A percentile compares a stretch with the other conserved stretches of the same genome.
Conservation (phyloP, 2,113 vertebrate species). For the Labeo catla region DNA sequence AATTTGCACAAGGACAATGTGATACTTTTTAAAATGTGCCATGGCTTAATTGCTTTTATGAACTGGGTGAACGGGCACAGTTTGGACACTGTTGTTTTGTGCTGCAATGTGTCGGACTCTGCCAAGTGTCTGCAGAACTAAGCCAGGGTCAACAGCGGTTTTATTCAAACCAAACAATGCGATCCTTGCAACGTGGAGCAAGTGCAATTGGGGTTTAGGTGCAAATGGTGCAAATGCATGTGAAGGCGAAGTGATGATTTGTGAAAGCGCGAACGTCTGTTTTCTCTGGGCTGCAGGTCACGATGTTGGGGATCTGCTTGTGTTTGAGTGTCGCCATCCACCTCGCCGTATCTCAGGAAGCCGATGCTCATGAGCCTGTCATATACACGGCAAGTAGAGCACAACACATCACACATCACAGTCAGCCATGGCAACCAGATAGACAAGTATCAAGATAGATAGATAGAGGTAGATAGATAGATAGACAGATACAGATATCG, state of each 20-base stretch:
- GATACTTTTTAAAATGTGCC: not conserved
- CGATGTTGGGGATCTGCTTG: conserved; percentile 87
- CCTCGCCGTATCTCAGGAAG: conserved; percentile 84
- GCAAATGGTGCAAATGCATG: not conserved
- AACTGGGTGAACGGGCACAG: conserved; percentile 16
- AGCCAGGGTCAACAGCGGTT: conserved; percentile 20
- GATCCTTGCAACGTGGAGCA: not conserved
- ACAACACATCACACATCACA: not conserved
- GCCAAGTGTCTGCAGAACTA: conserved; percentile 5
- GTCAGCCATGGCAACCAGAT: no score
- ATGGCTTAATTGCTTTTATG: conserved; percentile 24
- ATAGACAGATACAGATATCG: no score
- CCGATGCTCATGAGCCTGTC: conserved; percentile 88
- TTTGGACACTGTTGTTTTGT: conserved; percentile 25
- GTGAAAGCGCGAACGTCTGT: not conserved
- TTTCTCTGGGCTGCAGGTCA: conserved; percentile 61
- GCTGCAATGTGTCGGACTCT: not conserved
- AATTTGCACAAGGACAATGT: conserved; percentile 21
- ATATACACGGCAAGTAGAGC: conserved; percentile 87
- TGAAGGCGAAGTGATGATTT: not conserved
- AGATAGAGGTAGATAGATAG: no score
- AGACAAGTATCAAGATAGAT: no score
- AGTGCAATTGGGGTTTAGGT: not conserved
- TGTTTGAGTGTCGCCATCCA: conserved; percentile 80
- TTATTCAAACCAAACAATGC: conserved; percentile 17